Percentiles rank a stretch among this genome's conserved stretches.
phyloP scores from a whole-genome alignment of 2,888 invertebrate species.

The Agrotis clavis region DNA sequence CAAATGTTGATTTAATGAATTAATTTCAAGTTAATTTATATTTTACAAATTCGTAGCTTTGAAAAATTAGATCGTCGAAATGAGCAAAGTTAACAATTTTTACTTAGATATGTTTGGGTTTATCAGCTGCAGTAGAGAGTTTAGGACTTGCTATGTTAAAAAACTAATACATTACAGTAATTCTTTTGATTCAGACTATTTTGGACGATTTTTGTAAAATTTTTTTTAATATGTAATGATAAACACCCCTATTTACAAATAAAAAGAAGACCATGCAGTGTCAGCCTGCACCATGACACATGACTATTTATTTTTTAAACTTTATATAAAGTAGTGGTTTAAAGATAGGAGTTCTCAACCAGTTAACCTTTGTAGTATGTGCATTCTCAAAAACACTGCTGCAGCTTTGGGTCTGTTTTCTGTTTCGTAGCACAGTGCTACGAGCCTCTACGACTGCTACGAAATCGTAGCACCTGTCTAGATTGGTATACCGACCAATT shows the following conservation, averaged over 20 bases:
- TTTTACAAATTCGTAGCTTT: not conserved
- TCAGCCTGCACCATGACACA: not conserved
- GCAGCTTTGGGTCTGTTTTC: not conserved
- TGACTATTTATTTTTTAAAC: not conserved
- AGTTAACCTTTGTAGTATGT: not conserved
- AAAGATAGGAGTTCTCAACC: not conserved
- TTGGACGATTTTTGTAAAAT: no score
- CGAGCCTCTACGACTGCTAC: constrained; percentile 27
- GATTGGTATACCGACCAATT: not conserved
- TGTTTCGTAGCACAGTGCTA: constrained; percentile 34
- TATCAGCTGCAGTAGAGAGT: no score
- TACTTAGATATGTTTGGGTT: no score
- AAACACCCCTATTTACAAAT: no score
- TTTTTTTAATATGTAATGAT: no score
- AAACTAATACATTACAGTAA: not conserved
- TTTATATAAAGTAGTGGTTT: not conserved
- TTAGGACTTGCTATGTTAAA: no score
- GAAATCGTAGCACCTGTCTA: constrained; percentile 11
- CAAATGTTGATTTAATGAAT: not conserved
- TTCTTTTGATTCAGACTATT: not conserved
- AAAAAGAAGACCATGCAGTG: not conserved
- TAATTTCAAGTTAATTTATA: not conserved
- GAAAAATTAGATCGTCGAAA: not conserved
- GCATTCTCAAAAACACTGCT: not conserved
- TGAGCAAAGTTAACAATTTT: not conserved